phyloP scores from a whole-genome alignment of 2,113 vertebrate species.

The Cebus imitator region DNA sequence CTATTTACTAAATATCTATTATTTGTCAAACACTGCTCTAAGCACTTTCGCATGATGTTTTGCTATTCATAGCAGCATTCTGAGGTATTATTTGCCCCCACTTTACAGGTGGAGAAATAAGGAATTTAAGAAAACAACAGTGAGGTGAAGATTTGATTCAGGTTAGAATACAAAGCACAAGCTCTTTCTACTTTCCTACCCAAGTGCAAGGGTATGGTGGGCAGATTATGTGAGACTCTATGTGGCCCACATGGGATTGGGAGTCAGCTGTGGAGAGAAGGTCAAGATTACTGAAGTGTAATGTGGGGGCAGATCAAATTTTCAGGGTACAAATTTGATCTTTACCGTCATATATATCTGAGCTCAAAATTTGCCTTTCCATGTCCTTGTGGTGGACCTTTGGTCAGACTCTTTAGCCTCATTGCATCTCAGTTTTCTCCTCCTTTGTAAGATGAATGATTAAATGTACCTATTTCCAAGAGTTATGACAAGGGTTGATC shows the following conservation, averaged over 20 bases:
- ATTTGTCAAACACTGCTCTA: constrained; percentile 24
- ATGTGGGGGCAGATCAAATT: background rate
- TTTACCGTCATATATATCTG: background rate
- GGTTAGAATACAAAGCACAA: background rate
- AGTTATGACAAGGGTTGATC: background rate
- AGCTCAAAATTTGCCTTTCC: background rate
- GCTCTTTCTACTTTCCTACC: background rate
- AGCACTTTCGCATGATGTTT: background rate
- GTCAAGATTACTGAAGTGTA: background rate
- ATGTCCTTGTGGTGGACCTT: background rate
- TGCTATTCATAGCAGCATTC: background rate
- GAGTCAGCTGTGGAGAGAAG: background rate
- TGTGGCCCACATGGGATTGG: fast-evolving
- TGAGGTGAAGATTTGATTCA: background rate
- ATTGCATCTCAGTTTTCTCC: background rate
- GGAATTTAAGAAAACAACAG: background rate
- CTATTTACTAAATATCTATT: constrained; percentile 11
- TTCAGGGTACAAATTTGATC: background rate
- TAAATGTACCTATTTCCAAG: background rate
- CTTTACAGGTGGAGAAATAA: background rate
- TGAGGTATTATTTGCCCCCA: background rate
- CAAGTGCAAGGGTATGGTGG: background rate
- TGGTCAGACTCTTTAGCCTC: background rate
- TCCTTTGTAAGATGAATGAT: background rate
- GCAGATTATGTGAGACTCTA: background rate